Base-by-base conservation (phyloP, 2,113 vertebrate species). In the Xenopus laevis region DNA sequence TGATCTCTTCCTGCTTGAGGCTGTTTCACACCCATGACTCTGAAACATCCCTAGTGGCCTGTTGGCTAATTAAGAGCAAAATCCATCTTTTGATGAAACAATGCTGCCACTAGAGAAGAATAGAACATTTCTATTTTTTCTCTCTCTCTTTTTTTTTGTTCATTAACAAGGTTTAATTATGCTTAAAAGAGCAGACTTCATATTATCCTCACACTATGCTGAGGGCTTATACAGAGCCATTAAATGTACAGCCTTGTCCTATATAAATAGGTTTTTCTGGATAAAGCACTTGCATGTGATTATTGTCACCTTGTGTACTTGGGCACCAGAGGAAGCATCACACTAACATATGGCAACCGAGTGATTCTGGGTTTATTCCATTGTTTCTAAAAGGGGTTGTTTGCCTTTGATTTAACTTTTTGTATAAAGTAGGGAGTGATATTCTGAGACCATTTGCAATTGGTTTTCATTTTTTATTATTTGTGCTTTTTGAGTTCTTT, bases 21-120 rank as follows among this genome's bases (percentile, higher is more conserved):
- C 86, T 87, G 84, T 90, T 91, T 90, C 87, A 89, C 89, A 92
- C 88, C 88, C 89, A 79, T 84, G 87, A 91, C 87, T 91, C 84
- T 82, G 83, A 90, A 88, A 84, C 81, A 83, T 90, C 90, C 88
- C 86, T 85, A 72, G 86, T 89, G 90, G 83, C 88, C 83, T 82
- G 83, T 81, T 85, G 85, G 84, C 88, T 92, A 92, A 91, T 93
- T 91, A 92, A 89, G 87, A 91, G 86, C 87, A 88, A 90, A 89
- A 89, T 87, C 86, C 86, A 88, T 87, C 86, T 89, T 89, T 85
- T 90, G 86, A 89, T 91, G 88, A 90, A 89, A 90, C 89, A 90
- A 89, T 86, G 83, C 86, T 87, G 82, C 85, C 84, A 84, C 80
- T 77, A 79, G 83, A 74, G 17, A 82, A 79, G 78, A 89, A 81